Evolutionary conservation across 2,888 invertebrate species (phyloP), one percentile per base, ranked within the genome.

Genomic region (Amphipyra berbera): DNA sequence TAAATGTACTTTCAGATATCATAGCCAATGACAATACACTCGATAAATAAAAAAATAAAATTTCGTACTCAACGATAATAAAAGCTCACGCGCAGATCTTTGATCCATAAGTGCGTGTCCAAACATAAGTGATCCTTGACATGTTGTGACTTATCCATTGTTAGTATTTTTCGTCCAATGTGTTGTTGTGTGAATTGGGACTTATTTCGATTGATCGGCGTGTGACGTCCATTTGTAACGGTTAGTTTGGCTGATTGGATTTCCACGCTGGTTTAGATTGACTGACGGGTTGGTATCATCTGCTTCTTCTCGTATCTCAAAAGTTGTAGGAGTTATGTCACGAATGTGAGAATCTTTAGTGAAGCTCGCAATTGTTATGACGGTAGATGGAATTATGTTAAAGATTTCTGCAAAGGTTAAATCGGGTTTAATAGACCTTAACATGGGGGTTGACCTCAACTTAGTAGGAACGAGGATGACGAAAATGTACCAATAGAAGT

Each of bases 211-310:
- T 77, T 83, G 88, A 88, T 82, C 67, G 61, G 73, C 85, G 79
- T 84, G 35, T 79, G 86, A 87, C 87, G 76, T 79, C 53, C 48
- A 73, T 75, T 78, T 66, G 80, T 67, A 59, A 79, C 61, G 79
- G 73, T 61, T 59, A 59, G 61, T 69, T 61, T 48, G 42, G 49
- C 12, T 52, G 55, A 64, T 76, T 68, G 47, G 40, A 9, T 53
- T 68, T 42, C 9, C 9, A 48, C 21, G 44, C 21, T 67, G 0
- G 37, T 57, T 48, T 38, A 3, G 2, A 49, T 53, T 42, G 21
- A 21, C 14, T 60, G 72, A 60, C 56, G 9, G 57, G 48, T 27
- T 7, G 6, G 44, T 52, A 68, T 62, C 61, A 61, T 68, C 57
- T 68, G 74, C 55, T 45, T 45, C 4, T 49, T 1, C 46, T 46